Evolutionary conservation across 2,797 vertebrate species (phyloP).

Genomic region (Echeneis naucrates): DNA sequence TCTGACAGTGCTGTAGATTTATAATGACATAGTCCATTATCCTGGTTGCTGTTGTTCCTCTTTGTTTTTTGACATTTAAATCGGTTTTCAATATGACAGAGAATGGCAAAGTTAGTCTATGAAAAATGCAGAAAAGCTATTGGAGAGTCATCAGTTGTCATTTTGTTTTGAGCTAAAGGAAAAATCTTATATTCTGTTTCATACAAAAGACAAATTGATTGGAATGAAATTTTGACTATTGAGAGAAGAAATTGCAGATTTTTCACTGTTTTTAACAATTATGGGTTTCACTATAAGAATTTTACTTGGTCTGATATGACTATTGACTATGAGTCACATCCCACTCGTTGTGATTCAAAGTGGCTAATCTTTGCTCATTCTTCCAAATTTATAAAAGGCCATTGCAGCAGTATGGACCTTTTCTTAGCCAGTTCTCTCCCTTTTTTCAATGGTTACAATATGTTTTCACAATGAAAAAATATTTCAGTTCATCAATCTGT

Average conservation of each 20-base stretch:
- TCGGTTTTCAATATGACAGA: conserved; percentile 14
- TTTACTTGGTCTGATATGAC: neutral
- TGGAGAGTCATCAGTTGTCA: neutral
- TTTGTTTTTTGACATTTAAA: conserved; percentile 10
- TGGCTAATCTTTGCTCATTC: neutral
- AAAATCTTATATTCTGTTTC: neutral
- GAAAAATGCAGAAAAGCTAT: neutral
- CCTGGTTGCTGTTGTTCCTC: neutral
- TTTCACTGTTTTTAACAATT: neutral
- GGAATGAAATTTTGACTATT: no score
- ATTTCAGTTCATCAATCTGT: neutral
- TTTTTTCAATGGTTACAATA: neutral
- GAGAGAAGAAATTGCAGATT: neutral
- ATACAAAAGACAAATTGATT: no score
- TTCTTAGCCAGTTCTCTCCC: neutral
- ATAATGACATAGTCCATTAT: conserved; percentile 10
- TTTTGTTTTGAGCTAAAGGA: neutral
- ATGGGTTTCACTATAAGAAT: neutral
- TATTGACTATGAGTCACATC: no score
- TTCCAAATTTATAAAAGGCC: neutral
- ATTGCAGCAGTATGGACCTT: neutral
- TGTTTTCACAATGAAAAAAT: neutral
- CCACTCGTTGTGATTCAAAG: no score
- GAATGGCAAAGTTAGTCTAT: neutral
- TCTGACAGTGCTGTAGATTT: conserved; percentile 33